Evolutionary conservation across 2,888 invertebrate species (phyloP), one percentile per base, ranked within the genome.

Genomic region (Drosophila quinaria): DNA sequence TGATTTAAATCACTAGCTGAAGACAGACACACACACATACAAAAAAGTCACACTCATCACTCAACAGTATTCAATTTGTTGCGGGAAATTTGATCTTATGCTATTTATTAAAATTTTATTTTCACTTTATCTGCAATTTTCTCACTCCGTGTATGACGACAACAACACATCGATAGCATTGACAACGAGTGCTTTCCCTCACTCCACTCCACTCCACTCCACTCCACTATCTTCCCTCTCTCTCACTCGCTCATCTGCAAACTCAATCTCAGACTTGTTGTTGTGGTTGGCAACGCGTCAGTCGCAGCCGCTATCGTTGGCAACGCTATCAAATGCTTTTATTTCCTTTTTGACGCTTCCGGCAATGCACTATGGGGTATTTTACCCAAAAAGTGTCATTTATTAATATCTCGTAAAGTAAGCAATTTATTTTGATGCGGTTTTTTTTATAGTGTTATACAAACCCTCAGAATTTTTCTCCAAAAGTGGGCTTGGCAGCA

Each of bases 61-160:
- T n/a, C 8, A 29, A 59, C 15, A 44, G 22, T 19, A 49, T 56
- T 58, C 46, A 60, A 51, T 65, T 62, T 63, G 47, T 73, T 55
- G 37, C 37, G 70, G 74, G 65, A 76, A 84, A 86, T 88, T 82
- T 80, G 80, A 88, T 90, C 90, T 77, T 68, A 31, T 51, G 68
- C 78, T 52, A 74, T 86, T 71, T 83, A 74, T 89, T 90, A 71
- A 78, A 74, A 89, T 88, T 82, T 29, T 79, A 90, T 84, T 77
- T 86, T 77, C 80, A 88, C 77, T 80, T 88, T 90, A 74, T 82
- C 64, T 70, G 59, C 89, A 68, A 82, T 86, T 72, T 71, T 66
- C 60, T 10, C 51, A 29, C 11, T 11, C 37, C n/a, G 33, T 17
- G 25, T 42, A 15, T 67, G 51, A 54, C 39, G 46, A 61, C 37